Conservation (phyloP, 2,113 vertebrate genomes). For the Noctilio leporinus region DNA sequence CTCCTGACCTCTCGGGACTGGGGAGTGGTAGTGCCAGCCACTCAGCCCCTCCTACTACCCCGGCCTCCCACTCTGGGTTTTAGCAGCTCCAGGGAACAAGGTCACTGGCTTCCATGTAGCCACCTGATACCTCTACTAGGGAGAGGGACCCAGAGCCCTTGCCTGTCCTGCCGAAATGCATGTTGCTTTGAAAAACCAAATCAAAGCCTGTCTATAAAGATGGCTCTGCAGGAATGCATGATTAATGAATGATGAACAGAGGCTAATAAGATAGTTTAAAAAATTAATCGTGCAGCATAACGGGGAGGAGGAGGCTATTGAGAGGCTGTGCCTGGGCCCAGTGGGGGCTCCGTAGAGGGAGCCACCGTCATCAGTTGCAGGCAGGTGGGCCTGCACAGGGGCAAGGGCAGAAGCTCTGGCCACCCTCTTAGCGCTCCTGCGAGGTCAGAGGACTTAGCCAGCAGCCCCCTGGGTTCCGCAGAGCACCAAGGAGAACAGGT, state of each 20-base stretch:
- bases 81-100: neutral
- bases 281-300: conserved; percentile 39
- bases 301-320: neutral
- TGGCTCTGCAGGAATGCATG: neutral
- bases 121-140: neutral
- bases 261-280: conserved; percentile 60
- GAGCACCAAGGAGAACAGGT: neutral
- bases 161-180: neutral
- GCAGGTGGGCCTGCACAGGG: neutral
- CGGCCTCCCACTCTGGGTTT: no score
- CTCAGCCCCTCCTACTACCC: neutral
- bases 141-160: neutral
- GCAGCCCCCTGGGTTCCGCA: neutral
- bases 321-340: neutral
- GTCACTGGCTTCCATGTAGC: neutral
- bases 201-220: neutral
- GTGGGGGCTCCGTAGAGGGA: neutral
- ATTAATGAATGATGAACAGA: conserved; percentile 67
- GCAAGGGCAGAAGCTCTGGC: neutral
- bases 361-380: fast-evolving
- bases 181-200: neutral
- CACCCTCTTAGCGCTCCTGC: neutral
- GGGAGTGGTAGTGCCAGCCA: neutral
- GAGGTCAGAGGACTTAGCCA: no score
- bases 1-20: fast-evolving